Evolutionary conservation across 2,888 invertebrate species (phyloP).

Genomic region (Nezara viridula): DNA sequence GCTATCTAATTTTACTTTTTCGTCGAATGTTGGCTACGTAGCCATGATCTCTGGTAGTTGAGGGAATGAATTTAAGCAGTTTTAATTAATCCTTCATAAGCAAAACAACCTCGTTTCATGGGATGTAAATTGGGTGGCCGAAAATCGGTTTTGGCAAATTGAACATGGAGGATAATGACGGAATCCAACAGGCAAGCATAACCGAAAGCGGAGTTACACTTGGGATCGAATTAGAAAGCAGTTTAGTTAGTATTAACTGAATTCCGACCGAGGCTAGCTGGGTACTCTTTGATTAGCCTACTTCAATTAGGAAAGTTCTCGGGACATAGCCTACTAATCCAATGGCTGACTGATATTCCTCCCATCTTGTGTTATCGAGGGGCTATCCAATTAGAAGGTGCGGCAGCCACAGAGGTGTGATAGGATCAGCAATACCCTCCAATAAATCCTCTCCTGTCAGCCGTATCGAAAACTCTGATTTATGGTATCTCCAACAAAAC

Average conservation of each 20-base stretch:
- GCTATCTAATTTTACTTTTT: too few relatives aligned
- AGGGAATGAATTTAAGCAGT: not conserved
- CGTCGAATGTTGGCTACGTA: too few relatives aligned
- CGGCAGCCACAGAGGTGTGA: not conserved
- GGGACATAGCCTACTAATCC: not conserved
- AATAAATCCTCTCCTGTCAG: constrained; percentile 22
- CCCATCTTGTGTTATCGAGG: constrained; percentile 13
- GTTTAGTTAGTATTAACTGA: not conserved
- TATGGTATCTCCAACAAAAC: not conserved
- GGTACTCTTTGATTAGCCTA: constrained; percentile 45
- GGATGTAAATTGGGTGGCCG: not conserved
- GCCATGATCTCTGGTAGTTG: too few relatives aligned
- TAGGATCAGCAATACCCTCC: not conserved
- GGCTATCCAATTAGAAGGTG: constrained; percentile 40
- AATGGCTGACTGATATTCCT: not conserved
- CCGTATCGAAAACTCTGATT: constrained; percentile 27
- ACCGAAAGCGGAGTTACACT: not conserved
- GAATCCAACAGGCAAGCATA: not conserved
- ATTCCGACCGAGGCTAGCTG: not conserved
- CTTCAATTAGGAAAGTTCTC: constrained; percentile 39
- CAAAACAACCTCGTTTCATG: not conserved
- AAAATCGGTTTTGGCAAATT: not conserved
- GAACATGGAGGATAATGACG: not conserved
- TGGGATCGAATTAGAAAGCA: constrained; percentile 20
- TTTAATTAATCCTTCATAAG: not conserved